A percentile compares a stretch with the other conserved stretches of the same genome.
These are phyloP conservation scores for Cataglyphis cursor DNA, from an alignment of 2,888 invertebrate species.

Conservation along the genomic window DNA sequence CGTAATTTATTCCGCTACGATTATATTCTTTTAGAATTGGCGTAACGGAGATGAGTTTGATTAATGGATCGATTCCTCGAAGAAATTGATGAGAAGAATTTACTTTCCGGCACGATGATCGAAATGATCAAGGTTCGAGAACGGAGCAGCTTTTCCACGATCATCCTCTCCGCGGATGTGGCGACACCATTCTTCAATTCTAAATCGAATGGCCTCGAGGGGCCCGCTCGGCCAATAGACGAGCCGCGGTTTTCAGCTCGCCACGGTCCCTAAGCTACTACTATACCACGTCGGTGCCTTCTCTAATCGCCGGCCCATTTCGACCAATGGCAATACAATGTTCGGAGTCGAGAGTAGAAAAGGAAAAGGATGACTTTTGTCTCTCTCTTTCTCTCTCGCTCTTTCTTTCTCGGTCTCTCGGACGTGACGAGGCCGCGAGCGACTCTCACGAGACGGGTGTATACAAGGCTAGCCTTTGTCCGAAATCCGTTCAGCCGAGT, in stretches of 20 bases:
- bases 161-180: slow-evolving; percentile 72
- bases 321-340: slow-evolving; percentile 79
- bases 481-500: slow-evolving; percentile 80
- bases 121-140: slow-evolving; percentile 65
- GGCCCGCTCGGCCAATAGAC: slow-evolving; percentile 81
- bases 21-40: background rate
- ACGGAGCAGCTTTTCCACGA: slow-evolving; percentile 72
- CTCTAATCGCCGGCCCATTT: slow-evolving; percentile 77
- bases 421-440: slow-evolving; percentile 70
- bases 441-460: slow-evolving; percentile 68
- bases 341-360: slow-evolving; percentile 77
- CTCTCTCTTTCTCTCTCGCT: slow-evolving; percentile 22
- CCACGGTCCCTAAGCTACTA: slow-evolving; percentile 58
- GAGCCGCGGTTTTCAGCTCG: slow-evolving; percentile 79
- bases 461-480: slow-evolving; percentile 86
- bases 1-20: background rate
- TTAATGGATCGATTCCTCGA: background rate
- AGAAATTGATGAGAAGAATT: slow-evolving; percentile 13
- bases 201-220: slow-evolving; percentile 84
- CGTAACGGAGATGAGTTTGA: background rate
- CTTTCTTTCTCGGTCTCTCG: slow-evolving; percentile 30
- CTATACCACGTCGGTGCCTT: slow-evolving; percentile 73
- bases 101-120: slow-evolving; percentile 48
- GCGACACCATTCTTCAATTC: slow-evolving; percentile 84
- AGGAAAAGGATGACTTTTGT: slow-evolving; percentile 76